Evolutionary conservation across 2,888 invertebrate species (phyloP).

Genomic region (Phengaris alcon): DNA sequence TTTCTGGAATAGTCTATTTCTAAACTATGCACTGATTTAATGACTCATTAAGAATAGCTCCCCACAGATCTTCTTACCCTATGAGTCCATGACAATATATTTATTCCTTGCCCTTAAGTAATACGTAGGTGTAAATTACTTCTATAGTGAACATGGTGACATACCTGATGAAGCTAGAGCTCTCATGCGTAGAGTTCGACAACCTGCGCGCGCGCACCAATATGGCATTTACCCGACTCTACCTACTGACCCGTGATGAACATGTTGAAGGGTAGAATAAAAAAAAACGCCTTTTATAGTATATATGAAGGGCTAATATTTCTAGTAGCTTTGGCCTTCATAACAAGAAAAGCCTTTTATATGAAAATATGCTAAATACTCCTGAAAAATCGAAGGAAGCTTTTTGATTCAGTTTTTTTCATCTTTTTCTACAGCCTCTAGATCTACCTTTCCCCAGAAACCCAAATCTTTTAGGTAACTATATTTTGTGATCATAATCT

Average conservation of each 20-base stretch:
- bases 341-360: too few species aligned
- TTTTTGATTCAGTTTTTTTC: too few species aligned
- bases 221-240: slow-evolving; percentile 16
- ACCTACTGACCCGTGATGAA: slow-evolving; percentile 8
- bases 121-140: neutral
- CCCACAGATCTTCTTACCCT: neutral
- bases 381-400: too few species aligned
- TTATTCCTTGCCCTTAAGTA: neutral
- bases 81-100: neutral
- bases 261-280: neutral
- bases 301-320: too few species aligned
- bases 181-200: slow-evolving; percentile 16
- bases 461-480: too few species aligned
- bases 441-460: too few species aligned
- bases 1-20: slow-evolving; percentile 17
- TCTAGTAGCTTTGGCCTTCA: too few species aligned
- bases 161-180: neutral
- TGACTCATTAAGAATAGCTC: neutral
- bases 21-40: neutral
- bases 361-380: too few species aligned
- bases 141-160: neutral
- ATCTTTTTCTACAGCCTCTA: too few species aligned
- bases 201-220: slow-evolving; percentile 20
- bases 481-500: too few species aligned
- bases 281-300: too few species aligned